Evolutionary conservation across 2,888 invertebrate species (phyloP).

Genomic region (Caenorhabditis afra): DNA sequence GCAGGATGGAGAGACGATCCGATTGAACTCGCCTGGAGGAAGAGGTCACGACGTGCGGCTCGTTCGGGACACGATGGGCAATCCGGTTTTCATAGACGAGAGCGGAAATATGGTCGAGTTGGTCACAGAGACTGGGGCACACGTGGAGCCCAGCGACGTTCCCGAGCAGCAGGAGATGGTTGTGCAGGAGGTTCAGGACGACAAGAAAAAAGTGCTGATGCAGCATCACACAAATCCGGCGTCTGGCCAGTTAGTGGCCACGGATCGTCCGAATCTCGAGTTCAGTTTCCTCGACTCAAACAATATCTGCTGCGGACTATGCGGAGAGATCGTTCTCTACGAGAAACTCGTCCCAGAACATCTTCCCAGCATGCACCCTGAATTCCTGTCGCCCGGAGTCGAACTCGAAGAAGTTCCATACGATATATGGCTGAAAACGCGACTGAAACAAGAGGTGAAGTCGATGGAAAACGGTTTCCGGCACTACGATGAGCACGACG

Average conservation of each 20-base stretch:
- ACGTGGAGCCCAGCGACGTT: slow-evolving; percentile 26
- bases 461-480: slow-evolving; percentile 70
- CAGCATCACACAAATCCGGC: not conserved
- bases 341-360: slow-evolving; percentile 74
- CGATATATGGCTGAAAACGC: slow-evolving; percentile 72
- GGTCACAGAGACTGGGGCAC: slow-evolving; percentile 43
- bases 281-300: slow-evolving; percentile 75
- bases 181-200: slow-evolving; percentile 11
- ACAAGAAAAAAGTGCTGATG: slow-evolving; percentile 6
- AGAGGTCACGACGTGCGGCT: slow-evolving; percentile 34
- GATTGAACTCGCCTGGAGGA: slow-evolving; percentile 40
- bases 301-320: slow-evolving; percentile 78
- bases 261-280: slow-evolving; percentile 29
- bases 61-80: slow-evolving; percentile 43
- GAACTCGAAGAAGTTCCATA: slow-evolving; percentile 79
- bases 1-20: slow-evolving; percentile 34
- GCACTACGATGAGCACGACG: slow-evolving; percentile 39
- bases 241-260: not conserved
- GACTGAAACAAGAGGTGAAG: slow-evolving; percentile 66
- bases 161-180: slow-evolving; percentile 14
- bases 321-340: slow-evolving; percentile 79
- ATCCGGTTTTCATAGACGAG: slow-evolving; percentile 48
- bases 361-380: slow-evolving; percentile 76
- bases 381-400: slow-evolving; percentile 61
- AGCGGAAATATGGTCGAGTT: slow-evolving; percentile 44